Conservation (phyloP, 1,140 invertebrate genomes). For the Drosophila subobscura region DNA sequence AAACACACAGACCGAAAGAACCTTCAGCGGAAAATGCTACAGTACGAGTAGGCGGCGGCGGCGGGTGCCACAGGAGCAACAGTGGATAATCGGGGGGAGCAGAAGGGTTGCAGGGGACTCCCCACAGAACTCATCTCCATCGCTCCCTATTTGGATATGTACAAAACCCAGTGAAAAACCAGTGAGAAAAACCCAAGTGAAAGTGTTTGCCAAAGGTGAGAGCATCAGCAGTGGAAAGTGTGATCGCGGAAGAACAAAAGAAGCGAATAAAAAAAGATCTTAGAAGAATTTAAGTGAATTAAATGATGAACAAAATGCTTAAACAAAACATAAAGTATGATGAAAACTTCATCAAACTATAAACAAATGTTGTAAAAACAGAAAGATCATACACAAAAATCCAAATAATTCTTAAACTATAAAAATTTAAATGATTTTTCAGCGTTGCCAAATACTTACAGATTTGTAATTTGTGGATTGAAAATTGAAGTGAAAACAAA, state of each 20-base stretch:
- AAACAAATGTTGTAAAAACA: too few relatives aligned
- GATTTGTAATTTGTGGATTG: too few relatives aligned
- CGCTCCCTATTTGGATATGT: slow-evolving; percentile 18
- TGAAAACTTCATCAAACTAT: too few relatives aligned
- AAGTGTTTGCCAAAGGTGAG: slow-evolving; percentile 39
- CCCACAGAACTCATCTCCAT: slow-evolving; percentile 17
- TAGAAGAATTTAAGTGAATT: background rate
- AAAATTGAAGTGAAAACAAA: background rate
- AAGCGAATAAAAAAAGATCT: background rate
- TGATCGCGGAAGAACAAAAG: slow-evolving; percentile 18
- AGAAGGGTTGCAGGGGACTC: slow-evolving; percentile 41
- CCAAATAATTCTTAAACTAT: background rate
- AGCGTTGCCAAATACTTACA: too few relatives aligned
- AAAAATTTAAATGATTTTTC: background rate
- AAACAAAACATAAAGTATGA: too few relatives aligned
- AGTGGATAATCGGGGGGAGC: slow-evolving; percentile 37
- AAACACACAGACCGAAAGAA: slow-evolving; percentile 10
- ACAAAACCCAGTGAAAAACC: slow-evolving; percentile 29
- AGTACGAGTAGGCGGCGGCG: slow-evolving; percentile 13
- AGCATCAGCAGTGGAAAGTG: background rate
- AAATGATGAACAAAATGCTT: too few relatives aligned
- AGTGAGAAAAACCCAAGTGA: slow-evolving; percentile 9
- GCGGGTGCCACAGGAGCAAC: slow-evolving; percentile 13
- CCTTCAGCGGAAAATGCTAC: slow-evolving; percentile 17
- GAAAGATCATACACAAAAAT: too few relatives aligned